A percentile compares a stretch with the other conserved stretches of the same genome.
These are phyloP conservation scores for Litoditis marina DNA, from an alignment of 2,888 invertebrate species.

Conservation along the genomic window DNA sequence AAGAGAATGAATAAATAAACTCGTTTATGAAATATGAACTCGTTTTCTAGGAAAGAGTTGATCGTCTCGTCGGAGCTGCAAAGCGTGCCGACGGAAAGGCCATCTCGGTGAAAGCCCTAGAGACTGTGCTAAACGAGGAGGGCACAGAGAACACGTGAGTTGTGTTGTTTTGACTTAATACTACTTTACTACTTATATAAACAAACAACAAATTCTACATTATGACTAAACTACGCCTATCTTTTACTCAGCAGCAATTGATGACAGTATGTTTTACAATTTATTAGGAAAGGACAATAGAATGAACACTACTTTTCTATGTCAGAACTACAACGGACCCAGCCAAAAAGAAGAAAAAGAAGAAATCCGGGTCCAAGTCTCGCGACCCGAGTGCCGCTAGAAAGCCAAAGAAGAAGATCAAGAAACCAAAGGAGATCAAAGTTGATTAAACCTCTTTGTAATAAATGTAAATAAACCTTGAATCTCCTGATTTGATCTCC, in stretches of 20 bases:
- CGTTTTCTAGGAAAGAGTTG: constrained; percentile 34
- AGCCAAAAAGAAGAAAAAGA: constrained; percentile 7
- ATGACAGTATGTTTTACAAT: no score
- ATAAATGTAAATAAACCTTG: no score
- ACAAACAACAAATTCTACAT: no score
- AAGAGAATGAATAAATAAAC: no score
- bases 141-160: neutral
- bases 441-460: no score
- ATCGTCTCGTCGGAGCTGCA: constrained; percentile 30
- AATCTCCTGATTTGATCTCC: no score
- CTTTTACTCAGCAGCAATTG: no score
- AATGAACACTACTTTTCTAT: no score
- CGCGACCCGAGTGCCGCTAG: neutral
- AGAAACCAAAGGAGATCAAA: no score
- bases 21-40: neutral
- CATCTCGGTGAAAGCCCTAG: constrained; percentile 37
- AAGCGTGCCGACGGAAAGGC: constrained; percentile 29
- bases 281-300: no score
- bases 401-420: neutral
- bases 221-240: no score
- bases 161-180: neutral
- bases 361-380: constrained; percentile 2
- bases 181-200: no score
- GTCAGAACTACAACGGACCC: constrained; percentile 3
- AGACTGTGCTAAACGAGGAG: constrained; percentile 23